These are phyloP conservation scores for Eudyptes chrysolophus DNA, from an alignment of 2,113 vertebrate genomes.

Conservation along the genomic window DNA sequence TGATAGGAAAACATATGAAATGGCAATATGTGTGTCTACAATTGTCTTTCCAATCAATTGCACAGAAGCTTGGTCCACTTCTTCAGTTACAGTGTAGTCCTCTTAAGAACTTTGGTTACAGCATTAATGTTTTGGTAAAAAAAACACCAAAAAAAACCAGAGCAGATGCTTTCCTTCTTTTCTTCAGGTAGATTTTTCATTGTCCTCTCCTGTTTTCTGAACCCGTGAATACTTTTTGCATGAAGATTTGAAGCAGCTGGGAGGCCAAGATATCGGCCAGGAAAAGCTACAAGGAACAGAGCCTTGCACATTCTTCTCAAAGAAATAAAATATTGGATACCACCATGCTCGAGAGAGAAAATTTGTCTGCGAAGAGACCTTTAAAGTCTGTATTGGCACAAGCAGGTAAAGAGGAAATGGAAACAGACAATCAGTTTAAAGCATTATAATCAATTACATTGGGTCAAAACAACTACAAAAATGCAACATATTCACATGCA, in stretches of 20 bases:
- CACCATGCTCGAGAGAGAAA: constrained; percentile 97
- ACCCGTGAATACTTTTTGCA: constrained; percentile 96
- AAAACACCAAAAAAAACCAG: background rate
- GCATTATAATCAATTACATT: background rate
- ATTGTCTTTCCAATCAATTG: constrained; percentile 48
- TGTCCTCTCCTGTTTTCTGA: constrained; percentile 85
- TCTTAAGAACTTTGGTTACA: constrained; percentile 76
- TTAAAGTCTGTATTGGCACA: constrained; percentile 81
- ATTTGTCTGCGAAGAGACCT: constrained; percentile 88
- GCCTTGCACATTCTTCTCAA: constrained; percentile 94
- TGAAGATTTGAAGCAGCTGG: constrained; percentile 92
- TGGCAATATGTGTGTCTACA: constrained; percentile 4
- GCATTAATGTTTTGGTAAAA: constrained; percentile 53
- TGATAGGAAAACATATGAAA: constrained; percentile 43
- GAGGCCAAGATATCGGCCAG: constrained; percentile 92
- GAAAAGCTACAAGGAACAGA: constrained; percentile 91
- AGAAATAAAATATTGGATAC: constrained; percentile 94
- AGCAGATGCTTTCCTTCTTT: constrained; percentile 11
- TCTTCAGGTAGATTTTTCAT: constrained; percentile 80
- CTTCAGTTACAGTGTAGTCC: constrained; percentile 64
- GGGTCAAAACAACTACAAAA: background rate
- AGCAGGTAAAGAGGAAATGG: background rate
- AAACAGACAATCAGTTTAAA: background rate
- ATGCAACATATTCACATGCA: background rate
- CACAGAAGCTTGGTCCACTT: constrained; percentile 74